Evolutionary conservation across 2,797 vertebrate species (phyloP), one percentile per base, ranked within the genome.

Genomic region (Pseudotriccus pelzelni): DNA sequence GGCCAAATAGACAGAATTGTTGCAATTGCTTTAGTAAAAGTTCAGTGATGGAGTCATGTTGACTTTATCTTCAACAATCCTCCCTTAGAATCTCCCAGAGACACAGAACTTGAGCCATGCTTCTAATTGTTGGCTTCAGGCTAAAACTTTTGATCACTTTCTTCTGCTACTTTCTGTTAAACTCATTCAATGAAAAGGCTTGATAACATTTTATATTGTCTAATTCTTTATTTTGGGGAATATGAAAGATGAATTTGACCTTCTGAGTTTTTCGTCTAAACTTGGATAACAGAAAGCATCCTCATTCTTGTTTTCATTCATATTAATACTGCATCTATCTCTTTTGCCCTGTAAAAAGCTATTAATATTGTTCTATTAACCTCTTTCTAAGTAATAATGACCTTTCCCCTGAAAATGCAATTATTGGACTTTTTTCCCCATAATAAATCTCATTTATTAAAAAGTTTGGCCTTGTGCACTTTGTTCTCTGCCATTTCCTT

Each of bases 381-480:
- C 92, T 94, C 91, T 94, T 82, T 88, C 90, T 93, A 92, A 95
- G 96, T 96, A 94, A 91, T 87, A 87, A 95, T 94, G 83, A 93
- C 93, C 95, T 97, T 92, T 95, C 97, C 94, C 94, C 94, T 79
- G 96, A 97, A 97, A 97, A 97, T 95, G 96, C 94, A 96, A 97
- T 97, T 96, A 96, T 96, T 97, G 93, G 87, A 96, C 96, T 96
- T 98, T 97, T 97, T 98, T 97, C 69, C 22, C 39, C 93, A 88
- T 96, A 97, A 96, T 97, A 97, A 97, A 98, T 97, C 97, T 98
- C 94, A 96, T 97, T 96, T 97, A 97, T 97, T 97, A 97, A 96
- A 97, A 95, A 93, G 36, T 95, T 95, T 96, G 91, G 95, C 91
- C 96, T 98, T 95, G 87, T 97, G 96, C 97, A 97, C 97, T 97